These are phyloP conservation scores for Sesamia inferens DNA, from an alignment of 2,888 invertebrate genomes.

Conservation along the genomic window DNA sequence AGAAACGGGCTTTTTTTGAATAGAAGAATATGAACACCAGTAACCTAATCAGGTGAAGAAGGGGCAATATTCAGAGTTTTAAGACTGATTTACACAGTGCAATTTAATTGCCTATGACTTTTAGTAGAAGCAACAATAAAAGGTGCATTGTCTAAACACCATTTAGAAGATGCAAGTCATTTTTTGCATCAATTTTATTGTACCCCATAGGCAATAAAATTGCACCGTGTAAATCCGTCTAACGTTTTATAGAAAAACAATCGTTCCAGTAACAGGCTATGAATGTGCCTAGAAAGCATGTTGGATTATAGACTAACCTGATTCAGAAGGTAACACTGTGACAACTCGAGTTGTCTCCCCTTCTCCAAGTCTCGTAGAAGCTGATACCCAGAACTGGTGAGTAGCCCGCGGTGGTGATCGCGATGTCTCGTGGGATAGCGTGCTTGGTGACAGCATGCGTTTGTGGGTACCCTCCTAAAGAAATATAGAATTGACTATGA, in stretches of 20 bases:
- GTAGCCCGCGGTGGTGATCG: slow-evolving; percentile 93
- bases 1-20: slow-evolving; percentile 66
- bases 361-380: slow-evolving; percentile 95
- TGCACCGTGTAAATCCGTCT: no score
- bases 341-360: slow-evolving; percentile 95
- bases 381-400: slow-evolving; percentile 93
- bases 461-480: slow-evolving; percentile 93
- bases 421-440: slow-evolving; percentile 93
- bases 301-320: slow-evolving; percentile 81
- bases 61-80: slow-evolving; percentile 7
- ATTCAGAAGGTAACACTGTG: slow-evolving; percentile 93
- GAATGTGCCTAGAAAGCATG: no score
- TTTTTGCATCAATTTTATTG: no score
- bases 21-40: slow-evolving; percentile 64
- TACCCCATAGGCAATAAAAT: no score
- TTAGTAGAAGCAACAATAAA: no score
- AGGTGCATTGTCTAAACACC: no score
- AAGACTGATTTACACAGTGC: no score
- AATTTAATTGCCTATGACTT: no score
- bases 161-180: no score
- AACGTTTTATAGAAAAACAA: no score
- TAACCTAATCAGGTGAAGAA: slow-evolving; percentile 44
- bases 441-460: slow-evolving; percentile 92
- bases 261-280: background rate
- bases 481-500: slow-evolving; percentile 23